Evolutionary conservation across 1,140 invertebrate genomes (phyloP).

Genomic region (Dreissena rostriformis): DNA sequence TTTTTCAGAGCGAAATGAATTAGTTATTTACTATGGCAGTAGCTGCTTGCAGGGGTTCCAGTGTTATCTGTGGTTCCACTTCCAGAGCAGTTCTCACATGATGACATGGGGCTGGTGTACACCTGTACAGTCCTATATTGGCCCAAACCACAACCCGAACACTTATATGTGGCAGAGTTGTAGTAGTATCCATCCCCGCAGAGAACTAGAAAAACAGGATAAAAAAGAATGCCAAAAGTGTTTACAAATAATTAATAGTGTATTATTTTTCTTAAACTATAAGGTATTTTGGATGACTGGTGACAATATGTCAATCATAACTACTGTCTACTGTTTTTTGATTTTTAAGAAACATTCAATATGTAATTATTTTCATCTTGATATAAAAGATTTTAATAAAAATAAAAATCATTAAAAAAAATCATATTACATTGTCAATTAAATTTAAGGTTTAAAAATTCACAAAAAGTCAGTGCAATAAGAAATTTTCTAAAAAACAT

Average conservation of each 20-base stretch:
- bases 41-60: constrained; percentile 36
- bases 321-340: too few relatives aligned
- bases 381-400: background rate
- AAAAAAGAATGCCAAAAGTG: background rate
- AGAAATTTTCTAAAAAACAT: too few relatives aligned
- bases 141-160: constrained; percentile 93
- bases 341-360: background rate
- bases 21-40: constrained; percentile 59
- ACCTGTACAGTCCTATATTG: constrained; percentile 92
- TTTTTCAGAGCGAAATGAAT: too few relatives aligned
- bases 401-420: background rate
- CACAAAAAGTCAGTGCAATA: too few relatives aligned
- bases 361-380: background rate
- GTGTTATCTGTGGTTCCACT: constrained; percentile 56
- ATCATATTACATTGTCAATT: too few relatives aligned
- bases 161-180: constrained; percentile 90
- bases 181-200: constrained; percentile 87
- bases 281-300: too few relatives aligned
- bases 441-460: too few relatives aligned
- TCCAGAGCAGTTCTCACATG: constrained; percentile 66
- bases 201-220: constrained; percentile 7
- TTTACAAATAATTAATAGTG: background rate
- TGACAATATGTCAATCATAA: background rate
- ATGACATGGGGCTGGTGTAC: constrained; percentile 28
- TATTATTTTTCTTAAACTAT: too few relatives aligned